A percentile compares a stretch with the other conserved stretches of the same genome.
These are phyloP conservation scores for Epinephelus fuscoguttatus DNA, from an alignment of 2,113 vertebrate species.

Conservation along the genomic window DNA sequence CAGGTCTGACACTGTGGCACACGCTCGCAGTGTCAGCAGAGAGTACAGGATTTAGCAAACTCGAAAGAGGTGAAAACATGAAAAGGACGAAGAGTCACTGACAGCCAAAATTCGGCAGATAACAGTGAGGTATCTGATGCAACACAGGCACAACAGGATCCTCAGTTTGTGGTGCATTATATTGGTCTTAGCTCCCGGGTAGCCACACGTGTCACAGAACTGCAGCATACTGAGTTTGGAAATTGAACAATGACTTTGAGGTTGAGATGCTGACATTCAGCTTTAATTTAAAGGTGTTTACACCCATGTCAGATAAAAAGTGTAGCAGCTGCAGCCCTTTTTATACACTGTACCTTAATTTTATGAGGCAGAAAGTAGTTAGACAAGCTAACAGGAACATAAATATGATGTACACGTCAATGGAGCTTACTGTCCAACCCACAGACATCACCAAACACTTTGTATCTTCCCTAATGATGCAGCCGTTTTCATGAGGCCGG, in stretches of 20 bases:
- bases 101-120: neutral
- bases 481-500: too few species aligned
- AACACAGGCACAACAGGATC: neutral
- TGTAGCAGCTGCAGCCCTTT: neutral
- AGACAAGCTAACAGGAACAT: too few species aligned
- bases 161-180: neutral
- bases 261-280: neutral
- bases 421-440: too few species aligned
- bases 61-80: neutral
- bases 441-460: too few species aligned
- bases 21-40: neutral
- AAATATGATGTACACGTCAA: too few species aligned
- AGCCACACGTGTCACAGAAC: neutral
- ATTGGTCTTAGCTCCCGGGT: neutral
- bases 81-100: neutral
- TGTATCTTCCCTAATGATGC: too few species aligned
- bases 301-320: neutral
- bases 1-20: neutral
- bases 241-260: neutral
- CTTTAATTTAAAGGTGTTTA: neutral
- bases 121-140: neutral
- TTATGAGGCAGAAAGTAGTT: too few species aligned
- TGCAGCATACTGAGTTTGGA: neutral
- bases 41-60: neutral
- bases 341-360: neutral